phyloP scores from a whole-genome alignment of 2,113 vertebrate species.

The Pelodiscus sinensis region DNA sequence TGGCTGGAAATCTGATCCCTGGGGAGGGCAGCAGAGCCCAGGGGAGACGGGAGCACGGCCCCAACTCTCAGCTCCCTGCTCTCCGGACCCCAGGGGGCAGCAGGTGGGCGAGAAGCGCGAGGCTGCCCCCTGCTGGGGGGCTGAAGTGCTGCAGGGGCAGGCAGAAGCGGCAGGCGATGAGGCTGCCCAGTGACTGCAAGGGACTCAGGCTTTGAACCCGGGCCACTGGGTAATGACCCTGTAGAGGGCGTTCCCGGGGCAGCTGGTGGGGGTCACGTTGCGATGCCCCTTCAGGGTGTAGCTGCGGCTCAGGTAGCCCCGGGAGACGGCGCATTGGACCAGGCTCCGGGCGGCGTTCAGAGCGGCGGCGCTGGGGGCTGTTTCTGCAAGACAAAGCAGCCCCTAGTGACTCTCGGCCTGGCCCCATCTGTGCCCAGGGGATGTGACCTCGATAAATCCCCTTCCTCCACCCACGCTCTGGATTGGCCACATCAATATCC shows the following conservation, averaged over 20 bases:
- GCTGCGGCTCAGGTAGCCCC: background rate
- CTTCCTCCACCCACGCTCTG: background rate
- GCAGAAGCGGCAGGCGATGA: no score
- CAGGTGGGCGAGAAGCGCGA: background rate
- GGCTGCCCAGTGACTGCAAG: background rate
- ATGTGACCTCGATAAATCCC: background rate
- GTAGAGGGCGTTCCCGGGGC: slow-evolving; percentile 37
- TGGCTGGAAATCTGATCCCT: no score
- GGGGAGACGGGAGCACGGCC: no score
- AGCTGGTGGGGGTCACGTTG: slow-evolving; percentile 7
- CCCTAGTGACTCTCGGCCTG: background rate
- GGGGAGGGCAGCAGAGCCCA: no score
- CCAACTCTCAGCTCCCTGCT: no score
- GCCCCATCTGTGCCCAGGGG: background rate
- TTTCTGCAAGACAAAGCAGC: background rate
- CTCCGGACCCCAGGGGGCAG: no score
- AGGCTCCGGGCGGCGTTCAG: background rate
- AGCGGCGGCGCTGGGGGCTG: background rate
- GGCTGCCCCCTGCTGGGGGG: background rate
- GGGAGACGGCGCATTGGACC: slow-evolving; percentile 1
- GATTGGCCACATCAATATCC: background rate
- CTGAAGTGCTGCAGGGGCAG: no score
- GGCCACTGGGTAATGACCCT: slow-evolving; percentile 1
- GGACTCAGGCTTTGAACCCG: background rate
- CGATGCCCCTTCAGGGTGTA: slow-evolving; percentile 45